Evolutionary conservation across 2,888 invertebrate species (phyloP).

Genomic region (Dryadula phaetusa): DNA sequence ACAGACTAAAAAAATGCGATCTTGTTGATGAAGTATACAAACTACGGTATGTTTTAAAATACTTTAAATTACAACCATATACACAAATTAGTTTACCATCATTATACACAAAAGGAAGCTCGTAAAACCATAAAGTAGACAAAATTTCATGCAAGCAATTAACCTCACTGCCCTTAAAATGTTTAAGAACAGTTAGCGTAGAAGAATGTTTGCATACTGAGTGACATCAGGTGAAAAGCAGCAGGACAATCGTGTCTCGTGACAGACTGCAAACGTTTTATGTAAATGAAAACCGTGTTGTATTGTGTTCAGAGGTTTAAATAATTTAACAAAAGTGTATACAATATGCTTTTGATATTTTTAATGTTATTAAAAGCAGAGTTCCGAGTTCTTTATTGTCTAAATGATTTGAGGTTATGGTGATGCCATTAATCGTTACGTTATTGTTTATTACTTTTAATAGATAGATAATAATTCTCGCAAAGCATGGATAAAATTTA

Average conservation of each 20-base stretch:
- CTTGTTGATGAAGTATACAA: neutral
- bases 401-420: neutral
- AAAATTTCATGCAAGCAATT: slow-evolving; percentile 52
- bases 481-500: neutral
- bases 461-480: neutral
- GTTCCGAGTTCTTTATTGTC: too few species aligned
- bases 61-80: neutral
- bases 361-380: neutral
- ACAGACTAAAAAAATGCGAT: too few species aligned
- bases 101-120: slow-evolving; percentile 23
- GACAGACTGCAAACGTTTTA: slow-evolving; percentile 58
- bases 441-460: neutral
- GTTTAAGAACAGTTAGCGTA: slow-evolving; percentile 58
- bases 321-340: slow-evolving; percentile 2
- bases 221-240: slow-evolving; percentile 71
- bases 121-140: slow-evolving; percentile 36
- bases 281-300: slow-evolving; percentile 67
- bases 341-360: slow-evolving; percentile 1
- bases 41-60: neutral
- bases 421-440: neutral
- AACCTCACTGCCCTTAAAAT: slow-evolving; percentile 52
- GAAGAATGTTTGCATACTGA: slow-evolving; percentile 67
- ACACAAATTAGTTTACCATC: slow-evolving; percentile 29
- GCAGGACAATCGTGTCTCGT: slow-evolving; percentile 61
- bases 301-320: slow-evolving; percentile 48